A percentile compares a stretch with the other conserved stretches of the same genome.
Evolutionary conservation across 2,797 vertebrate genomes (phyloP).

Genomic region (Amblyopsis hoosieri): DNA sequence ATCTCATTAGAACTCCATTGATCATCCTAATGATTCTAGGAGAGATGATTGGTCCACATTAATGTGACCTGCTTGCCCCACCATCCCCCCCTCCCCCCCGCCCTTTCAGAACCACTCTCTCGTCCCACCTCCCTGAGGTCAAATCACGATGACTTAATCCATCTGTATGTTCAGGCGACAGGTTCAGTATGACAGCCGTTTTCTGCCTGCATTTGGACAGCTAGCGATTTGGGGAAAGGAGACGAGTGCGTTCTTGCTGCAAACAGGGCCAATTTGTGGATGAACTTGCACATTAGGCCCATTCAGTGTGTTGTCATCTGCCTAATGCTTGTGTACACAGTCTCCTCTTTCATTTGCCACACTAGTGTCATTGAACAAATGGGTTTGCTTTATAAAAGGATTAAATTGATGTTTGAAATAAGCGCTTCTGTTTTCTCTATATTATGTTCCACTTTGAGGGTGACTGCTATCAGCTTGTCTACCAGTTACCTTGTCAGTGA

Average conservation of each 20-base stretch:
- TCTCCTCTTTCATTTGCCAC: conserved; percentile 21
- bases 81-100: neutral
- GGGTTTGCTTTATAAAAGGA: conserved; percentile 25
- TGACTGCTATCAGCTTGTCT: conserved; percentile 28
- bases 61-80: conserved; percentile 49
- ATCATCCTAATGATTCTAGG: conserved; percentile 75
- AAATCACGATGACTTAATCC: conserved; percentile 52
- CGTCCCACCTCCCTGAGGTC: conserved; percentile 53
- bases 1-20: conserved; percentile 79
- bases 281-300: conserved; percentile 11
- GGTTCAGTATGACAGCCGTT: conserved; percentile 37
- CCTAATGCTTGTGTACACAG: conserved; percentile 19
- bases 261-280: conserved; percentile 22
- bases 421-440: conserved; percentile 34
- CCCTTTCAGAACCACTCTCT: neutral
- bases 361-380: conserved; percentile 26
- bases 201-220: conserved; percentile 19
- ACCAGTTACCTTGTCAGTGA: conserved; percentile 35
- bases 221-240: neutral
- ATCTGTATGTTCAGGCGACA: conserved; percentile 55
- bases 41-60: conserved; percentile 75
- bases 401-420: conserved; percentile 7
- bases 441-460: conserved; percentile 27
- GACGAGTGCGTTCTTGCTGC: conserved; percentile 10
- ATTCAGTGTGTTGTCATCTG: conserved; percentile 16